Percentiles rank a stretch among this genome's conserved stretches.
phyloP scores from a whole-genome alignment of 2,797 vertebrate species.

The Halcyon chelicuti region DNA sequence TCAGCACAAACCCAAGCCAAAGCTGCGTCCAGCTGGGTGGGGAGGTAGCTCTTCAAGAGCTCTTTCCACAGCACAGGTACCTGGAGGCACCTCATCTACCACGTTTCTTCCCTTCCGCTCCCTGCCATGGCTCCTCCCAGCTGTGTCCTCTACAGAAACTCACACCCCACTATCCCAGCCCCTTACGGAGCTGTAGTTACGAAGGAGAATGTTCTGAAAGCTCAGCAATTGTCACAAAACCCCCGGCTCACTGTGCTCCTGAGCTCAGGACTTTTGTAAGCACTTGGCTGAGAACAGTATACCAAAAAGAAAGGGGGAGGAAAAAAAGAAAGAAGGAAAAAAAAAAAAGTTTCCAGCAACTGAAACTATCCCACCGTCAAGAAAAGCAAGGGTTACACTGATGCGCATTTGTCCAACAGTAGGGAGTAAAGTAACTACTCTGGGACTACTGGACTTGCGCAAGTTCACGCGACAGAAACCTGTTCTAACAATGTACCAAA shows the following conservation, averaged over 20 bases:
- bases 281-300: not conserved
- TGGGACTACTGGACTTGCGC: not conserved
- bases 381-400: not conserved
- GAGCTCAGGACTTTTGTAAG: not conserved
- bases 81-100: not conserved
- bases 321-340: not conserved
- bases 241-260: not conserved
- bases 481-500: not conserved
- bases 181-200: not conserved
- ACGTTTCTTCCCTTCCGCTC: not conserved
- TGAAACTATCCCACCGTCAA: not conserved
- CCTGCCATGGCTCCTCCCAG: not conserved
- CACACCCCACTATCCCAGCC: rapidly evolving
- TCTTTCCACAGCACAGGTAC: not conserved
- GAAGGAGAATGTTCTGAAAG: not conserved
- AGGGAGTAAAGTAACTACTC: not conserved
- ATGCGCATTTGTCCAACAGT: not conserved
- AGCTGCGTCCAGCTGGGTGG: rapidly evolving
- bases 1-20: not conserved
- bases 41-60: not conserved
- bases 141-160: not conserved
- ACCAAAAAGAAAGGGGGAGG: not conserved
- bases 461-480: not conserved
- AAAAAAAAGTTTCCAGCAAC: not conserved
- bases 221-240: not conserved